phyloP scores from a whole-genome alignment of 2,888 invertebrate genomes.

The Dryococelus australis region DNA sequence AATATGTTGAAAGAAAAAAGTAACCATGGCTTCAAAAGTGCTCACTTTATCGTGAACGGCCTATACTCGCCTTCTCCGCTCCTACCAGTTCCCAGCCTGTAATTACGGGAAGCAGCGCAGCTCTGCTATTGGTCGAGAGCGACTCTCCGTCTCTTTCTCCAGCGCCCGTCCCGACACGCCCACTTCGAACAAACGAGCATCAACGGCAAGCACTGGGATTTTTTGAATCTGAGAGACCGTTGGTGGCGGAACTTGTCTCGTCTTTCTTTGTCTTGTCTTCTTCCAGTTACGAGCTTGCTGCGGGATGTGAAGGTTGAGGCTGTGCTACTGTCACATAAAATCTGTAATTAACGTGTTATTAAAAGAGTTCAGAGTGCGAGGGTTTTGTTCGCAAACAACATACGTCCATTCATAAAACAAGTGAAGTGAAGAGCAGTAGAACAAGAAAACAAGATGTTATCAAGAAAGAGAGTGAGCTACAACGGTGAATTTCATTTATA shows the following conservation, averaged over 20 bases:
- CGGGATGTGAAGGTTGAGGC: not conserved
- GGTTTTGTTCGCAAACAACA: too few species aligned
- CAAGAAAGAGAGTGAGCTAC: not conserved
- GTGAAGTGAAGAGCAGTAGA: not conserved
- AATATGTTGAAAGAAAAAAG: too few species aligned
- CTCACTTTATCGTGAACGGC: too few species aligned
- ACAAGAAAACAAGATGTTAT: not conserved
- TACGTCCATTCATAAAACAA: not conserved
- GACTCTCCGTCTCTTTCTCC: not conserved
- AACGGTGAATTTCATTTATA: not conserved
- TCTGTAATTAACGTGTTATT: too few species aligned
- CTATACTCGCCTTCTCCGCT: not conserved
- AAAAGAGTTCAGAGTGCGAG: too few species aligned
- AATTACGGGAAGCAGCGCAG: not conserved
- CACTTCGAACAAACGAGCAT: slow-evolving; percentile 11
- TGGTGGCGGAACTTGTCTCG: not conserved
- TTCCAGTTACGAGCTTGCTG: not conserved
- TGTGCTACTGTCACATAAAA: not conserved
- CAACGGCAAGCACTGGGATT: slow-evolving; percentile 26
- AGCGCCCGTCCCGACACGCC: not conserved
- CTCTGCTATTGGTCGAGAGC: not conserved
- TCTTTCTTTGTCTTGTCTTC: slow-evolving; percentile 22
- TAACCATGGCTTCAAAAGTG: too few species aligned
- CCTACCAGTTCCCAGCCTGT: not conserved
- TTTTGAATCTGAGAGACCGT: slow-evolving; percentile 33